These are phyloP conservation scores for Pinctada fucata DNA, from an alignment of 2,888 invertebrate genomes.

Conservation along the genomic window DNA sequence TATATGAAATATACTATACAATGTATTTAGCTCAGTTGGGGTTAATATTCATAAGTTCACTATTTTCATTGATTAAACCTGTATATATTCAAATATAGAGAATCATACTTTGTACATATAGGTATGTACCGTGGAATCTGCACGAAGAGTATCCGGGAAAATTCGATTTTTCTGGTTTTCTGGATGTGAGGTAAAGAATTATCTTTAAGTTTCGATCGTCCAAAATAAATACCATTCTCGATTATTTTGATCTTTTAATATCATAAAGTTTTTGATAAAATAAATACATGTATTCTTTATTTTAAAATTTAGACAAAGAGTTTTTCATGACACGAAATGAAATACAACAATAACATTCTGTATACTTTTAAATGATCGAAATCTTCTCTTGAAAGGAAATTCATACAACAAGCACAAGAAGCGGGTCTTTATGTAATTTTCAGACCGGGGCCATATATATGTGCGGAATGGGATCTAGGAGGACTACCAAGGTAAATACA, in stretches of 20 bases:
- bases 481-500: conserved; percentile 73
- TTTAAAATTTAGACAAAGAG: too few species aligned
- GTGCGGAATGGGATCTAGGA: conserved; percentile 76
- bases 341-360: too few species aligned
- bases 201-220: too few species aligned
- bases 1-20: neutral
- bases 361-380: too few species aligned
- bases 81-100: too few species aligned
- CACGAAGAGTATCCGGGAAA: conserved; percentile 70
- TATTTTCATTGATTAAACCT: too few species aligned
- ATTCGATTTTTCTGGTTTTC: conserved; percentile 68
- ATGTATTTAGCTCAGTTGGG: neutral
- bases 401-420: conserved; percentile 67
- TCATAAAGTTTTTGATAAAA: too few species aligned
- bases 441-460: conserved; percentile 76
- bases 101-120: conserved; percentile 33
- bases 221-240: too few species aligned
- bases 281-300: too few species aligned
- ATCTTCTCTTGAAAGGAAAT: conserved; percentile 60
- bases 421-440: conserved; percentile 73
- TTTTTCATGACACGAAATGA: too few species aligned
- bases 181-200: conserved; percentile 65
- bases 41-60: too few species aligned
- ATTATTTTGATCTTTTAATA: too few species aligned
- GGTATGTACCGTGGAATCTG: conserved; percentile 74